phyloP scores from a whole-genome alignment of 2,113 vertebrate species.

The Pituophis catenifer region DNA sequence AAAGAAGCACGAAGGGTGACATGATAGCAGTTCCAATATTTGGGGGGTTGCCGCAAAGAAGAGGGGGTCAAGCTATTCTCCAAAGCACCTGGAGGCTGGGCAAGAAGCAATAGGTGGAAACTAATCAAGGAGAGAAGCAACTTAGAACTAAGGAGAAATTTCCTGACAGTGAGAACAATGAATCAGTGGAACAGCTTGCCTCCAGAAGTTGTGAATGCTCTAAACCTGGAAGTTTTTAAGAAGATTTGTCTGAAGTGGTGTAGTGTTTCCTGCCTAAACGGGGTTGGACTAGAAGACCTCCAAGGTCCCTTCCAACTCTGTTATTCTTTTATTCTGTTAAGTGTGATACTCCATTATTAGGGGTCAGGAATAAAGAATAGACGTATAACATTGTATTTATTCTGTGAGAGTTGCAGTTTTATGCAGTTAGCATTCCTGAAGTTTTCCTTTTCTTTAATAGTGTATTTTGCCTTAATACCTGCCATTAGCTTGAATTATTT shows the following conservation, averaged over 20 bases:
- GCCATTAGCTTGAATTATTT: slow-evolving; percentile 73
- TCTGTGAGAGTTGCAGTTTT: slow-evolving; percentile 37
- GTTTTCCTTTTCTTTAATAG: slow-evolving; percentile 56
- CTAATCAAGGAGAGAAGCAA: neutral
- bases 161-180: too few relatives aligned
- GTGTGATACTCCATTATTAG: slow-evolving; percentile 10
- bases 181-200: too few relatives aligned
- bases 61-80: neutral
- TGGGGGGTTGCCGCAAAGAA: neutral
- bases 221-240: too few relatives aligned
- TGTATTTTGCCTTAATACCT: slow-evolving; percentile 72
- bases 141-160: neutral
- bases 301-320: neutral
- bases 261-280: neutral
- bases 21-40: neutral
- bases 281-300: neutral
- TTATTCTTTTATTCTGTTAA: neutral
- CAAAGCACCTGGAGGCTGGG: neutral
- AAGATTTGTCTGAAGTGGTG: too few relatives aligned
- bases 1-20: neutral
- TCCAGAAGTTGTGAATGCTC: too few relatives aligned
- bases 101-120: neutral
- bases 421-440: slow-evolving; percentile 7
- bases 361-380: slow-evolving; percentile 12
- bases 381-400: slow-evolving; percentile 29